A percentile compares a stretch with the other conserved stretches of the same genome.
Evolutionary conservation across 1,140 invertebrate species (phyloP).

Genomic region (Drosophila quadrilineata): DNA sequence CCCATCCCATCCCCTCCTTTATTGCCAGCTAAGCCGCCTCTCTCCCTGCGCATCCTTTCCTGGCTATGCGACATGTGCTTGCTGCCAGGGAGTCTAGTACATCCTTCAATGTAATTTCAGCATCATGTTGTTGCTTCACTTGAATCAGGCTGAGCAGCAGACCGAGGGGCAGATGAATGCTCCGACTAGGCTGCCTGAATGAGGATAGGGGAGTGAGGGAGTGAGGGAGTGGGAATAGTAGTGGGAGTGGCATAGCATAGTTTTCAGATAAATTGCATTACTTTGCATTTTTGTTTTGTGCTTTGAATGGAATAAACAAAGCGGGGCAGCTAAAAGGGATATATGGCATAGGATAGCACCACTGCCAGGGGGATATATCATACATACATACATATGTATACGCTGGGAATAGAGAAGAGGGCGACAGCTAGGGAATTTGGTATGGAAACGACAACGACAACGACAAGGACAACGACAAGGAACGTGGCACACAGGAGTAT

Average conservation of each 20-base stretch:
- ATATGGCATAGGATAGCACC: not conserved
- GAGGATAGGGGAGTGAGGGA: not conserved
- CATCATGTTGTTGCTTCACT: conserved; percentile 25
- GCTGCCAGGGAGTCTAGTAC: conserved; percentile 11
- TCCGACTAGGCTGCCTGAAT: too few relatives aligned
- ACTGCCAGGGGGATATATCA: not conserved
- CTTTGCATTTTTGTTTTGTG: conserved; percentile 57
- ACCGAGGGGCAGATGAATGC: too few relatives aligned
- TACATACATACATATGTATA: too few relatives aligned
- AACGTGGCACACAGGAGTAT: conserved; percentile 20
- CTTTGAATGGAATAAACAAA: conserved; percentile 54
- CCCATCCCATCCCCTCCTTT: too few relatives aligned
- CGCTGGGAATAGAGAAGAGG: not conserved
- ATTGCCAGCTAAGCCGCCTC: too few relatives aligned
- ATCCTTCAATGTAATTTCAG: conserved; percentile 26
- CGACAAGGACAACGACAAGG: conserved; percentile 1
- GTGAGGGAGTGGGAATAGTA: not conserved
- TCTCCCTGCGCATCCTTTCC: conserved; percentile 1
- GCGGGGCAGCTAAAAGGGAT: conserved; percentile 6
- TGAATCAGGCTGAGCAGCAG: too few relatives aligned
- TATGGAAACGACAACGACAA: too few relatives aligned
- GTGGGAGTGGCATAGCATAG: conserved; percentile 44
- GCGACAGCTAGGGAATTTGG: not conserved
- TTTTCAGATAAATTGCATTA: conserved; percentile 65
- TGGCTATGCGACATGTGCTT: conserved; percentile 2